Percentiles rank a stretch among this genome's conserved stretches.
These are phyloP conservation scores for Ramazzottius varieornatus DNA, from an alignment of 2,888 invertebrate species.

Conservation along the genomic window DNA sequence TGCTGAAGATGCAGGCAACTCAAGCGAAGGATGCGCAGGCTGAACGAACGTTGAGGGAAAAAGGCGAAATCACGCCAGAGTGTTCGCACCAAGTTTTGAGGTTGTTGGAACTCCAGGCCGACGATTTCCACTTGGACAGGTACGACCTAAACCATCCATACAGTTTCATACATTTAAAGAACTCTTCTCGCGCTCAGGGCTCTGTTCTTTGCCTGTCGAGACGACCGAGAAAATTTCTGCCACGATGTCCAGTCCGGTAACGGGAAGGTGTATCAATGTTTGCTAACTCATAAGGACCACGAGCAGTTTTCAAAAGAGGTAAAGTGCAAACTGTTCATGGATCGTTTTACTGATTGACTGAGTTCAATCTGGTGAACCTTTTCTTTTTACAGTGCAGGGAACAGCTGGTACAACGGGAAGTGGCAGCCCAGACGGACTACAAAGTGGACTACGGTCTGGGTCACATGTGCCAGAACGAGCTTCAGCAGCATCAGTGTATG, in stretches of 20 bases:
- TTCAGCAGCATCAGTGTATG: conserved; percentile 48
- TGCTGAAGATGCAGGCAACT: conserved; percentile 40
- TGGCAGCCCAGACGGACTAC: conserved; percentile 35
- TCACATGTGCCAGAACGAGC: conserved; percentile 64
- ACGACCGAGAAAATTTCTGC: conserved; percentile 47
- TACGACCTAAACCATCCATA: too few species aligned
- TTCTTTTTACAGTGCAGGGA: neutral
- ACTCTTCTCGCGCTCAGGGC: conserved; percentile 21
- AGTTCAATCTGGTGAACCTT: too few species aligned
- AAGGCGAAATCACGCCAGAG: conserved; percentile 32
- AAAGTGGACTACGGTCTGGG: conserved; percentile 62
- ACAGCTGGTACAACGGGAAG: neutral
- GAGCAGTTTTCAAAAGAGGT: conserved; percentile 30
- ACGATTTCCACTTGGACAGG: conserved; percentile 58
- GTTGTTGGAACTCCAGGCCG: conserved; percentile 65
- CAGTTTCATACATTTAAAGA: too few species aligned
- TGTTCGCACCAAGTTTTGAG: conserved; percentile 54
- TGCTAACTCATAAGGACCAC: conserved; percentile 52
- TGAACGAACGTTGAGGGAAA: conserved; percentile 44
- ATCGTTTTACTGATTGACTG: too few species aligned
- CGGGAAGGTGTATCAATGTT: conserved; percentile 61
- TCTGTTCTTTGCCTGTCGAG: conserved; percentile 59
- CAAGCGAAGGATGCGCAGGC: conserved; percentile 45
- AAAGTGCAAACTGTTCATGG: neutral
- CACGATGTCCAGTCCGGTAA: conserved; percentile 44